Evolutionary conservation across 1,140 invertebrate species (phyloP).

Genomic region (Gonioctena quinquepunctata): DNA sequence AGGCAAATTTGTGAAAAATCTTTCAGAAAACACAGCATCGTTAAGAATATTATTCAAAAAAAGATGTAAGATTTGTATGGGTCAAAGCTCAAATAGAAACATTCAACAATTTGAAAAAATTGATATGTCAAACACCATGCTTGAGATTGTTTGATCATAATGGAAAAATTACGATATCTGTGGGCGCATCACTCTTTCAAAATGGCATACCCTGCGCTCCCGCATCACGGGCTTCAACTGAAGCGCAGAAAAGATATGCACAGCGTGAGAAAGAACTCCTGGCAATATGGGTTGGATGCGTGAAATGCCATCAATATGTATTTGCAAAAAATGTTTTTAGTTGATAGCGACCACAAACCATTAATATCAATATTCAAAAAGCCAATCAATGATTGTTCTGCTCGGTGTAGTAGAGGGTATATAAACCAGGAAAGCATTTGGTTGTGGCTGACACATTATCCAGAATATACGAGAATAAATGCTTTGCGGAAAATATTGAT

Average conservation of each 20-base stretch:
- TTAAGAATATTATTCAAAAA: slow-evolving; percentile 44
- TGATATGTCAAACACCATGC: slow-evolving; percentile 34
- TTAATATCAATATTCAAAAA: slow-evolving; percentile 46
- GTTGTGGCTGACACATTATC: background rate
- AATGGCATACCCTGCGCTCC: slow-evolving; percentile 45
- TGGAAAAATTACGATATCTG: slow-evolving; percentile 30
- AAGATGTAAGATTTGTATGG: slow-evolving; percentile 50
- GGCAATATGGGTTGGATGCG: background rate
- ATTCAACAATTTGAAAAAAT: slow-evolving; percentile 42
- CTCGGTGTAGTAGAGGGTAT: background rate
- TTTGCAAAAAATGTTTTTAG: slow-evolving; percentile 34
- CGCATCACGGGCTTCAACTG: slow-evolving; percentile 51
- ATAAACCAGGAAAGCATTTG: background rate
- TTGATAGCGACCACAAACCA: slow-evolving; percentile 44
- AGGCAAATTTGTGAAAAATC: slow-evolving; percentile 27
- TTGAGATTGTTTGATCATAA: slow-evolving; percentile 35
- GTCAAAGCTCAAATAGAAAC: slow-evolving; percentile 43
- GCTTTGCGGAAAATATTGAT: background rate
- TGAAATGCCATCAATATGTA: slow-evolving; percentile 40
- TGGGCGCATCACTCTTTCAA: slow-evolving; percentile 52
- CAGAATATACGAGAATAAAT: background rate
- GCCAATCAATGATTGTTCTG: background rate
- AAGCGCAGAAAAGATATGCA: slow-evolving; percentile 46
- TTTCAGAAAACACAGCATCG: slow-evolving; percentile 33
- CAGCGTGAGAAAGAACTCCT: background rate